Base-by-base conservation (phyloP, 2,113 vertebrate species). In the Oreocharis arfaki region DNA sequence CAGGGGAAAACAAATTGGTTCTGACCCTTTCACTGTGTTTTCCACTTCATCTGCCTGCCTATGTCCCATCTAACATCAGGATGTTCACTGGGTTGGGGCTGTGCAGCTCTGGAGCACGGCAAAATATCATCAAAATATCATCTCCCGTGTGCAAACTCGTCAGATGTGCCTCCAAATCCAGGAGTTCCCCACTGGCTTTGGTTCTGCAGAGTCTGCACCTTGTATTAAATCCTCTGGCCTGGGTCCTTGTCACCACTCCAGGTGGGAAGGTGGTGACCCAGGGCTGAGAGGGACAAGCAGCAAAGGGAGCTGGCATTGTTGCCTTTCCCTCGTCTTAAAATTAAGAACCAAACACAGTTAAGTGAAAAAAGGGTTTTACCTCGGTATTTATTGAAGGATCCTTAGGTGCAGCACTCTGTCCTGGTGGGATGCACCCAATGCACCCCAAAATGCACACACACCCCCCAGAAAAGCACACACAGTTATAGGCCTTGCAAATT, bases 1-100 rank as follows among this genome's bases (percentile, higher is more conserved):
- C 86, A 61, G 47, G 46, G 59, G 56, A 61, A 93, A 96, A 95
- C 32, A 69, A 92, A 79, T 41, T 63, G 42, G 56, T 82, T 79
- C 46, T 71, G 76, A 65, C 46, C 55, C 50, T 63, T 90, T 35
- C 88, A 47, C 73, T 64, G 80, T 81, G 44, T 50, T 97, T 91
- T 76, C 61, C 2, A 1, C 88, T 89, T 91, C 71, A 73, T 16
- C 63, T 78, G 9, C 50, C 81, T 77, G 63, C 78, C 56, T 79
- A 1, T 61, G 39, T 74, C 50, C 71, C 70, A 46, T 22, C 60
- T 6, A 59, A 37, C 30, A 57, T 33, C 0, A 17, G n/a, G 63
- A 55, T 0, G 0, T 14, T 37, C 67, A 33, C 23, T 9, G 59
- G 37, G 16, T 50, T n/a, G 61, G 52, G 60, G 52, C 35, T 10